Evolutionary conservation across 2,797 vertebrate species (phyloP).

Genomic region (Enteromius unitaeniatus): DNA sequence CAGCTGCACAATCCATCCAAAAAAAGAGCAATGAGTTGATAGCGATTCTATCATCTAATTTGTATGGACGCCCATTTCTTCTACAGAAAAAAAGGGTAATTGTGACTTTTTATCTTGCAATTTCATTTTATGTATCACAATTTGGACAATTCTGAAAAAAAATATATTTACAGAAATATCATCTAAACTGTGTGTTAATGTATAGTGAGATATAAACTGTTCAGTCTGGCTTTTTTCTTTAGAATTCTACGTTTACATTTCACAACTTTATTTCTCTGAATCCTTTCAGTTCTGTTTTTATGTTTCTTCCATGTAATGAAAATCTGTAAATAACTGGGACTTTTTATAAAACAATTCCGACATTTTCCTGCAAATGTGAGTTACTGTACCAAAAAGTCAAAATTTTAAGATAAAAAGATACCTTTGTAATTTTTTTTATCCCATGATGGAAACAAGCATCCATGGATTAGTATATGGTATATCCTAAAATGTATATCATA

Average conservation of each 20-base stretch:
- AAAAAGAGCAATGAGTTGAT: neutral
- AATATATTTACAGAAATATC: neutral
- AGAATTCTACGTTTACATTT: neutral
- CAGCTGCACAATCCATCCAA: constrained; percentile 3
- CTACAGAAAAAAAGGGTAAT: neutral
- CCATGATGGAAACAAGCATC: neutral
- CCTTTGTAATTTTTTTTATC: neutral
- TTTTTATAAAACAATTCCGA: neutral
- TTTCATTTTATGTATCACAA: neutral
- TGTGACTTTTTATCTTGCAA: neutral
- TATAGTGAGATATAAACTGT: neutral
- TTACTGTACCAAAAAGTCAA: neutral
- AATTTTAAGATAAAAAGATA: neutral
- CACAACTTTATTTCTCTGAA: neutral
- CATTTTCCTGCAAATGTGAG: neutral
- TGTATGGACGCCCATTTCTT: neutral
- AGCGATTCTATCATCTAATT: neutral
- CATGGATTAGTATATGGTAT: neutral
- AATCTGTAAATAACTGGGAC: neutral
- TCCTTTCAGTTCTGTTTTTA: neutral
- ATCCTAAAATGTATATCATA: neutral
- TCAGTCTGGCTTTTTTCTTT: neutral
- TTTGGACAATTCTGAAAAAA: neutral
- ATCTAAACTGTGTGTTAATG: neutral
- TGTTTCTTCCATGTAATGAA: neutral